These are phyloP conservation scores for Prosapia bicincta DNA, from an alignment of 2,888 invertebrate species.

Conservation along the genomic window DNA sequence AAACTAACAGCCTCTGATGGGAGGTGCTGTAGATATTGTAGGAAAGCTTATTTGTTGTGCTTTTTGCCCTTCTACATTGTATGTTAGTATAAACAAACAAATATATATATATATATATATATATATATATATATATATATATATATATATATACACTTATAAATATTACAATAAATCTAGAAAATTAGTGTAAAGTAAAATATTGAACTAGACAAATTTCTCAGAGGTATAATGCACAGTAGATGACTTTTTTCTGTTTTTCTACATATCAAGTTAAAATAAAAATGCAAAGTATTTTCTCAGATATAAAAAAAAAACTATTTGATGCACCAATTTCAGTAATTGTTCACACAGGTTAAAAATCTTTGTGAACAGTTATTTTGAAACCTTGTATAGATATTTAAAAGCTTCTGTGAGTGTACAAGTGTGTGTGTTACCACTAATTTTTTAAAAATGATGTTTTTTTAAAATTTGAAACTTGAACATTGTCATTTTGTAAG, in stretches of 20 bases:
- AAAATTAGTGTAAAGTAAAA: conserved; percentile 13
- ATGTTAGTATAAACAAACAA: conserved; percentile 20
- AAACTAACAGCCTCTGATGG: not conserved
- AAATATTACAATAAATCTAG: conserved; percentile 20
- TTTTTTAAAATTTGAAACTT: not conserved
- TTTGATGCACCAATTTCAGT: conserved; percentile 19
- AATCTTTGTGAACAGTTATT: conserved; percentile 9
- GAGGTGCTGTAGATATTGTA: conserved; percentile 26
- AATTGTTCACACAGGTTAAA: not conserved
- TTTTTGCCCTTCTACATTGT: conserved; percentile 22
- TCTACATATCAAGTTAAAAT: conserved; percentile 18
- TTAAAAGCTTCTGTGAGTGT: conserved; percentile 21
- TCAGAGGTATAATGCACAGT: conserved; percentile 20
- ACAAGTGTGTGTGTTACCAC: not conserved
- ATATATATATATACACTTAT: conserved; percentile 12
- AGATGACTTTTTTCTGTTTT: conserved; percentile 11
- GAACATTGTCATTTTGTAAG: conserved; percentile 11
- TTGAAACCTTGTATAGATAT: conserved; percentile 18
- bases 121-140: no score
- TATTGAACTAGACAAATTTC: conserved; percentile 12
- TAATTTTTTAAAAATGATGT: not conserved
- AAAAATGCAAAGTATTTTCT: conserved; percentile 6
- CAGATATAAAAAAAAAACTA: conserved; percentile 1
- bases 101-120: no score
- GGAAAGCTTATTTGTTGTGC: conserved; percentile 26